Conservation (phyloP, 2,797 vertebrate genomes). For the Caiman crocodilus region DNA sequence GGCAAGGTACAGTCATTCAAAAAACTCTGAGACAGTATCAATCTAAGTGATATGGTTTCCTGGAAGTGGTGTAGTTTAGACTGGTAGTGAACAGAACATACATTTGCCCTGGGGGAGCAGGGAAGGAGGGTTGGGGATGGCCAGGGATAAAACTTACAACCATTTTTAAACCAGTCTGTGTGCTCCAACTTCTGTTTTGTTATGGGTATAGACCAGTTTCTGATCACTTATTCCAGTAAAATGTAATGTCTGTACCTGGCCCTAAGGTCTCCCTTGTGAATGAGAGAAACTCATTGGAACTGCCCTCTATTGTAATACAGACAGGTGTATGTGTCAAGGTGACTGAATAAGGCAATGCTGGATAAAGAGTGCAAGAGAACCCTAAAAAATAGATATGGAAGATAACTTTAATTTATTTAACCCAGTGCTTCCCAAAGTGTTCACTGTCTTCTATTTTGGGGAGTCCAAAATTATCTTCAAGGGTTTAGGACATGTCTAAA, state of each 20-base stretch:
- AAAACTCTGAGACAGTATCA: too few species aligned
- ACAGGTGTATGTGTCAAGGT: neutral
- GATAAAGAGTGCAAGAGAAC: neutral
- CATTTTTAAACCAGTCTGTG: too few species aligned
- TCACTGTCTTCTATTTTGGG: neutral
- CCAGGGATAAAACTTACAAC: neutral
- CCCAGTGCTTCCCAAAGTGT: neutral
- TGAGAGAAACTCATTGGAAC: neutral
- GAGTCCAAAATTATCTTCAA: too few species aligned
- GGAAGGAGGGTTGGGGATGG: too few species aligned
- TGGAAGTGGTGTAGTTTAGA: too few species aligned
- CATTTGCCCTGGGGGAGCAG: too few species aligned
- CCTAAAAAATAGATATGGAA: neutral
- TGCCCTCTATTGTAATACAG: neutral
- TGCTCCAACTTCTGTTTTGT: too few species aligned
- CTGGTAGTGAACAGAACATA: too few species aligned
- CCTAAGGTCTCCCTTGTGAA: neutral
- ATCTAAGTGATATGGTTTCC: too few species aligned
- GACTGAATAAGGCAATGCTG: neutral
- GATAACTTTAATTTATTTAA: neutral
- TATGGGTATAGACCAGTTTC: too few species aligned
- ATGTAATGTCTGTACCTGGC: neutral
- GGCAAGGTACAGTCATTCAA: too few species aligned
- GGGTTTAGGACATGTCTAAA: neutral
- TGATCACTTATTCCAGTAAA: too few species aligned